Conservation (phyloP, 2,113 vertebrate genomes). For the Brachyhypopomus occidentalis region DNA sequence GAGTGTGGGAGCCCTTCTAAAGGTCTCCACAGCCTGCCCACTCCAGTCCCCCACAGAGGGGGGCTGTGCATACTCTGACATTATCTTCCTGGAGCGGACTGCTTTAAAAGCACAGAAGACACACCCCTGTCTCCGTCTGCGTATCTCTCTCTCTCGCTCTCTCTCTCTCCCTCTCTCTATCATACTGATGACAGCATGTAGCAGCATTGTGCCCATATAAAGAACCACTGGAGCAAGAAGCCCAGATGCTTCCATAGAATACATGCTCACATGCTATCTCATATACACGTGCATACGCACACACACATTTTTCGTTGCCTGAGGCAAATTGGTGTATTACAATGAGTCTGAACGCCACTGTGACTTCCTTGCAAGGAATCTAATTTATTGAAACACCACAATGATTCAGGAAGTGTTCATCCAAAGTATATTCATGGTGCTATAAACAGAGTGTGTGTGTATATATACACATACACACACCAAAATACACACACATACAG, state of each 20-base stretch:
- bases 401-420: background rate
- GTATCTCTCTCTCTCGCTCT: background rate
- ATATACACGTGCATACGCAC: background rate
- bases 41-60: background rate
- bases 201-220: background rate
- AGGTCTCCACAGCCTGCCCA: constrained; percentile 21
- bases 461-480: too few species aligned
- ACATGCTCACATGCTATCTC: background rate
- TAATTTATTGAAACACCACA: background rate
- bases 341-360: background rate
- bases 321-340: background rate
- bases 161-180: background rate
- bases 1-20: constrained; percentile 14
- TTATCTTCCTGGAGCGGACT: background rate
- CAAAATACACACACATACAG: too few species aligned
- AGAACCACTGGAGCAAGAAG: background rate
- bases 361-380: background rate
- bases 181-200: background rate
- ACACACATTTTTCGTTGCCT: background rate
- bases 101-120: constrained; percentile 13
- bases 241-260: constrained; percentile 21
- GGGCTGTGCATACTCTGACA: background rate
- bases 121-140: background rate
- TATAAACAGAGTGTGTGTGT: too few species aligned
- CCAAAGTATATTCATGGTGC: background rate